Conservation (phyloP, 2,113 vertebrate species). For the Toxotes jaculatrix region DNA sequence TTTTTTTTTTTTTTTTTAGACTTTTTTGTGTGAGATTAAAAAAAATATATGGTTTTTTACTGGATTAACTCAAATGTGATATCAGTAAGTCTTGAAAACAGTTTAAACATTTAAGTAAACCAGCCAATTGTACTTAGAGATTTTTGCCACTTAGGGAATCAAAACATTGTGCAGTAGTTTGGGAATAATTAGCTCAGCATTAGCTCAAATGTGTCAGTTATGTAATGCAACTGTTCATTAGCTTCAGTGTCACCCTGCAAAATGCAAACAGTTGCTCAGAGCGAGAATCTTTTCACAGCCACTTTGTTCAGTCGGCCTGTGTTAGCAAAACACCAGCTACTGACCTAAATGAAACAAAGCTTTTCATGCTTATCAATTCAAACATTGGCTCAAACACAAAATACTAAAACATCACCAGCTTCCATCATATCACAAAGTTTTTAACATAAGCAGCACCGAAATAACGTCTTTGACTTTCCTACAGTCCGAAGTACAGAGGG, state of each 20-base stretch:
- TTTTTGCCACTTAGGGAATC: neutral
- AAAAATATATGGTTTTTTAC: neutral
- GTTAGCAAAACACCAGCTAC: neutral
- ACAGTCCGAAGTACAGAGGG: slow-evolving; percentile 90
- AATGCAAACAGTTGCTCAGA: neutral
- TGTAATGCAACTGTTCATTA: neutral
- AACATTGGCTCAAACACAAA: neutral
- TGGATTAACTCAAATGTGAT: neutral
- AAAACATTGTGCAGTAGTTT: neutral
- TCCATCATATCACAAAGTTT: neutral
- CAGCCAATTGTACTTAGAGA: neutral
- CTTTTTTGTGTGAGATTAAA: neutral
- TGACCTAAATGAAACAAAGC: neutral
- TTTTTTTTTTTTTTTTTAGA: too few species aligned
- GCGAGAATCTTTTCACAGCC: neutral
- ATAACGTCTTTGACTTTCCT: neutral
- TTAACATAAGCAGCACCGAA: neutral
- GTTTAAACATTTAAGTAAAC: neutral
- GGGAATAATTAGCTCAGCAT: neutral
- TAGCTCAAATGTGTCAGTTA: neutral
- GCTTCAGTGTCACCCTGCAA: neutral
- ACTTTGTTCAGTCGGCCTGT: neutral
- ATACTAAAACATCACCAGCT: neutral
- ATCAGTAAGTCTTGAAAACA: neutral
- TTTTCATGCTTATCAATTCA: neutral